These are phyloP conservation scores for Epistrophe grossulariae DNA, from an alignment of 2,888 invertebrate species.

Conservation along the genomic window DNA sequence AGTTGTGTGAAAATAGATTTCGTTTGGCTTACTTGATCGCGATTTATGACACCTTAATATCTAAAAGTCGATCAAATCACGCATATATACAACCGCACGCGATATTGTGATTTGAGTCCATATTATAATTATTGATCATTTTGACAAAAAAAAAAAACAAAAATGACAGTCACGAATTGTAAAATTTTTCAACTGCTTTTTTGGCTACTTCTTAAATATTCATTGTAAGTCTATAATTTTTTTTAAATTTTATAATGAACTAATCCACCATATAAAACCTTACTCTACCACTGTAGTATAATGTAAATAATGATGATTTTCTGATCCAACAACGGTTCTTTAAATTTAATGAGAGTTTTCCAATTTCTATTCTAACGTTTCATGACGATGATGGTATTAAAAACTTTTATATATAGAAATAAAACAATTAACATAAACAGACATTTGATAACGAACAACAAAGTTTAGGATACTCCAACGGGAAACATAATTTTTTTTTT, in stretches of 20 bases:
- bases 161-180: not conserved
- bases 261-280: not conserved
- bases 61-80: too few species aligned
- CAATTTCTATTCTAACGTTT: not conserved
- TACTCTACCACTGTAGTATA: not conserved
- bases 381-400: not conserved
- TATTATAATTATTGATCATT: too few species aligned
- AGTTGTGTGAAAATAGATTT: too few species aligned
- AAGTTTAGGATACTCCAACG: slow-evolving; percentile 6
- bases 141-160: not conserved
- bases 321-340: slow-evolving; percentile 18
- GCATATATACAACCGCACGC: too few species aligned
- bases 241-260: not conserved
- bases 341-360: not conserved
- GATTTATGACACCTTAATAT: too few species aligned
- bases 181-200: not conserved
- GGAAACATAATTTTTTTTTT: slow-evolving; percentile 15
- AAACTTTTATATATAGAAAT: not conserved
- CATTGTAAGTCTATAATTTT: not conserved
- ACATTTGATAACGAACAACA: slow-evolving; percentile 6
- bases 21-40: too few species aligned
- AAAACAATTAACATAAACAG: slow-evolving; percentile 14
- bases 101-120: too few species aligned
- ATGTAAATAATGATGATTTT: slow-evolving; percentile 9
- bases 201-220: not conserved